phyloP scores from a whole-genome alignment of 2,113 vertebrate species.

The Seriola aureovittata region DNA sequence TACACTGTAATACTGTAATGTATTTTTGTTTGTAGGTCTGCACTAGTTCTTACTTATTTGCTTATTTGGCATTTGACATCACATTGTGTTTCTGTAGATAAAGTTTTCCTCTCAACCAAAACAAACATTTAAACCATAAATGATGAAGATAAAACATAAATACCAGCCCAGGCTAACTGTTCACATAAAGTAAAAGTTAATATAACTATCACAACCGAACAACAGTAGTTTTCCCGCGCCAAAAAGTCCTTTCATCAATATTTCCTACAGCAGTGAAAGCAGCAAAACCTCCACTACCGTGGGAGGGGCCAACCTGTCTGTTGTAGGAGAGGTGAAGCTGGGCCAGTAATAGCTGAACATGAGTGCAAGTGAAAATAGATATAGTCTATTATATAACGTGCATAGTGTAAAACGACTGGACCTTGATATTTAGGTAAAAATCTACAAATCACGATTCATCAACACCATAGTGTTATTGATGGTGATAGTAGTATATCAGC shows the following conservation, averaged over 20 bases:
- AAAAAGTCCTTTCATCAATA: neutral
- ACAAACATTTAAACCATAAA: neutral
- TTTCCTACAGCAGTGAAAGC: constrained; percentile 5
- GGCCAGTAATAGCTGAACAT: neutral
- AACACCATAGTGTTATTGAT: neutral
- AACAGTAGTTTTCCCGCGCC: neutral
- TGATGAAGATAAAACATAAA: neutral
- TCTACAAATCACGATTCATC: neutral
- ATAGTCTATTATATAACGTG: constrained; percentile 10
- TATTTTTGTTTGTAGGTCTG: too few relatives aligned
- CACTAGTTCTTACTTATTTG: too few relatives aligned
- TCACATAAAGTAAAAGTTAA: neutral
- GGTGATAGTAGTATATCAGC: neutral
- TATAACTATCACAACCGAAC: neutral
- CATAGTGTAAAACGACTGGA: neutral
- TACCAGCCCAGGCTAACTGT: neutral
- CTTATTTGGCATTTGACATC: neutral
- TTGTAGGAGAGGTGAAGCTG: constrained; percentile 37
- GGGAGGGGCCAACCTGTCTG: constrained; percentile 36
- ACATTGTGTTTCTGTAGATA: neutral
- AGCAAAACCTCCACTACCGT: constrained; percentile 16
- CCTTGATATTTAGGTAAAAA: neutral
- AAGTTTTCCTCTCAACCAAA: neutral
- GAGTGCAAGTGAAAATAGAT: constrained; percentile 20
- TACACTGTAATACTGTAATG: too few relatives aligned